These are phyloP conservation scores for Leptinotarsa texana DNA, from an alignment of 1,140 invertebrate genomes.

Conservation along the genomic window DNA sequence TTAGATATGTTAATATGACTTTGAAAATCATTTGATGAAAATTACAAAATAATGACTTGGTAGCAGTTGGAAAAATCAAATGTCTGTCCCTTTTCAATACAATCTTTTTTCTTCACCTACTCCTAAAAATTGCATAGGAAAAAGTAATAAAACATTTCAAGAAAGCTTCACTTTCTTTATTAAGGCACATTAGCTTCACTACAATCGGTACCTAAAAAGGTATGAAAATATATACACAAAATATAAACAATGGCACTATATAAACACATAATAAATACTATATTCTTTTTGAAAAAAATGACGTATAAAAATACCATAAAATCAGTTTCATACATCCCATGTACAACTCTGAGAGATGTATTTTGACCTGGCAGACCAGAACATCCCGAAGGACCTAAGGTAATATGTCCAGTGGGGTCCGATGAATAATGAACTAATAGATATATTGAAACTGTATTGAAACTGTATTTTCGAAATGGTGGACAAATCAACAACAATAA, in stretches of 20 bases:
- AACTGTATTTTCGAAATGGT: constrained; percentile 18
- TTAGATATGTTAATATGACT: too few relatives aligned
- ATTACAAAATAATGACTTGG: too few relatives aligned
- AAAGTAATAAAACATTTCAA: not conserved
- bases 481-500: constrained; percentile 27
- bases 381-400: too few relatives aligned
- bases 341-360: too few relatives aligned
- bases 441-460: not conserved
- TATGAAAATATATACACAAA: constrained; percentile 33
- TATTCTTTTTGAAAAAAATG: constrained; percentile 19
- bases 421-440: too few relatives aligned
- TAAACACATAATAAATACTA: constrained; percentile 17
- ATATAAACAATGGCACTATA: constrained; percentile 36
- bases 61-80: too few relatives aligned
- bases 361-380: too few relatives aligned
- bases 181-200: constrained; percentile 31
- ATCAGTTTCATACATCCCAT: constrained; percentile 19
- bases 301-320: constrained; percentile 30
- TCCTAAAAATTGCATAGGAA: too few relatives aligned
- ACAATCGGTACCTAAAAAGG: constrained; percentile 27
- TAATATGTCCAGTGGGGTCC: too few relatives aligned
- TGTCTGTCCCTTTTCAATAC: too few relatives aligned
- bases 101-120: too few relatives aligned
- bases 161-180: constrained; percentile 19
- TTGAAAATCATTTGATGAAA: too few relatives aligned